Base-by-base conservation (phyloP, 2,888 invertebrate species). In the Resseliella maxima region DNA sequence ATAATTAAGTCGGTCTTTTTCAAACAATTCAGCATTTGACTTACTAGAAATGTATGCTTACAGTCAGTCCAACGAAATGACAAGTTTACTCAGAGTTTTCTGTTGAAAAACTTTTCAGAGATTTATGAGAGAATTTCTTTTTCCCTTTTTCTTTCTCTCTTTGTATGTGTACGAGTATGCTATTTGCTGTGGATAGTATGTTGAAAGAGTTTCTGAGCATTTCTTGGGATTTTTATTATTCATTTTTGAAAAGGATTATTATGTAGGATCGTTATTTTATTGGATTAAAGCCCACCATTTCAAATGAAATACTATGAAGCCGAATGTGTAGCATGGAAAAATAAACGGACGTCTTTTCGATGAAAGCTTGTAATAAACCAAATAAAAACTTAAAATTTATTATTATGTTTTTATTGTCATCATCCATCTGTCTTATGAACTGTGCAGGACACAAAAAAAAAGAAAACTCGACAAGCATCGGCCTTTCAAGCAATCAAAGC, bases 341-440 rank as follows among this genome's bases (percentile, higher is more conserved):
- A n/a, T n/a, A n/a, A n/a, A n/a, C n/a, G n/a, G n/a, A n/a, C n/a
- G n/a, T n/a, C n/a, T 72, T 72, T 72, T 72, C 72, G 72, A 72
- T 72, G 31, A 72, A 72, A 72, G 31, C 35, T 72, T 72, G 35
- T 15, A 72, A 35, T 72, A 72, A 72, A 72, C 31, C 27, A 72
- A 72, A 72, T 31, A 72, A 72, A 72, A 72, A 72, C 72, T 72
- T 72, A 72, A 72, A 72, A 72, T 72, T 72, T 72, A 72, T 72
- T 72, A 31, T 31, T 21, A 72, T 72, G 72, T 72, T 72, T 72
- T 31, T 72, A 72, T 72, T 72, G 72, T 15, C 72, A 35, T 31
- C 72, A 72, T 72, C 31, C 72, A 72, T 72, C 35, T 72, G 72
- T 72, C 72, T 35, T 72, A 15, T 18, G 18, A 12, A 72, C 31